Conservation (phyloP, 2,113 vertebrate species). For the Alligator mississippiensis region DNA sequence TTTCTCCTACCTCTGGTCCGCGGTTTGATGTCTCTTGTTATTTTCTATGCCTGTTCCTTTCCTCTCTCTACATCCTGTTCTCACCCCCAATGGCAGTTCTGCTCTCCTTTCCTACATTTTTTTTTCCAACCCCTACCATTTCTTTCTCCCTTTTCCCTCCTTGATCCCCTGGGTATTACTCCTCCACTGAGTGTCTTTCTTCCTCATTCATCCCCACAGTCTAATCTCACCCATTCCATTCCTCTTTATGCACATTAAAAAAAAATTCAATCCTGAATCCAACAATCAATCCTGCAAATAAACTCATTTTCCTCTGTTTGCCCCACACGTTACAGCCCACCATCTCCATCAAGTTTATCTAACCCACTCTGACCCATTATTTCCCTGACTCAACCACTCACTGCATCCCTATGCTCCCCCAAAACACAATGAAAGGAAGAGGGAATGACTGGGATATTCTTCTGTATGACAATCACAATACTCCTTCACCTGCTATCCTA, state of each 20-base stretch:
- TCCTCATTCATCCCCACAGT: neutral
- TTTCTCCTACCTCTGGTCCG: neutral
- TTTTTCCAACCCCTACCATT: neutral
- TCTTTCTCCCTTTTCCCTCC: neutral
- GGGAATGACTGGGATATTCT: neutral
- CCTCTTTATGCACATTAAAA: no score
- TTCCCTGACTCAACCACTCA: neutral
- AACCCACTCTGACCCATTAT: neutral
- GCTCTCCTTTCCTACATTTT: neutral
- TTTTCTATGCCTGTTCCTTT: neutral
- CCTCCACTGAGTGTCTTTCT: no score
- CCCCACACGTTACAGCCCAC: rapidly evolving
- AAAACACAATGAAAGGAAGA: rapidly evolving
- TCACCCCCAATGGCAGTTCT: neutral
- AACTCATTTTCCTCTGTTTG: neutral
- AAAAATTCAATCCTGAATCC: no score
- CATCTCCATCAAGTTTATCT: neutral
- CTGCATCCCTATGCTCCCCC: neutral
- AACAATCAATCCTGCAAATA: neutral
- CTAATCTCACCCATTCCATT: neutral
- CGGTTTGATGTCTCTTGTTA: neutral
- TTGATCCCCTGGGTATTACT: neutral
- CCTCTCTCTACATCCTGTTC: neutral
- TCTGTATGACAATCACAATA: rapidly evolving
- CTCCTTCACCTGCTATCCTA: neutral